Evolutionary conservation across 2,888 invertebrate species (phyloP), one percentile per base, ranked within the genome.

Genomic region (Papilio demoleus): DNA sequence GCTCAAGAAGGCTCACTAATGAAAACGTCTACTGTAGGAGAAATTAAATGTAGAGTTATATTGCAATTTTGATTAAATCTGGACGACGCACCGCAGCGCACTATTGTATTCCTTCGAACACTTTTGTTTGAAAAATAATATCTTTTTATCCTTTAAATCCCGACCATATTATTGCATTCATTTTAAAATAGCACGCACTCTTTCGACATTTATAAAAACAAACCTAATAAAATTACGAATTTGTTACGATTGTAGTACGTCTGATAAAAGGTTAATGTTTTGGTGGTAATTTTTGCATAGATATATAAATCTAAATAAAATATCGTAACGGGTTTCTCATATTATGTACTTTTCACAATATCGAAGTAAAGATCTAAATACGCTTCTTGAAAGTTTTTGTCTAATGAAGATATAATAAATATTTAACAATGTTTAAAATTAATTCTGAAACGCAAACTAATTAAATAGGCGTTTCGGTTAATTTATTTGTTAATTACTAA

Each of bases 31-130:
- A 27, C 53, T 53, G 31, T 8, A 53, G 27, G 14, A 61, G 38
- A 60, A 61, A 42, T 61, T 61, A 61, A 61, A 61, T 31, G 22
- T n/a, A n/a, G n/a, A 27, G 42, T 42, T 17, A 61, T 61, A 42
- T 42, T 61, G 42, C 61, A 24, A 42, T 61, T 61, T 61, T 61
- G 42, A 61, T 61, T 61, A 61, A 61, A 60, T 42, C 50, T 47
- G 47, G 62, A 63, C 59, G 62, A 38, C 47, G 64, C 64, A 36
- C 53, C 17, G 63, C 38, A 34, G 34, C 59, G 38, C 24, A 27
- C 4, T 27, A 50, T 24, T 24, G 0, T 17, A n/a, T 27, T 31
- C 53, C n/a, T 53, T 31, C 53, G n/a, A 53, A 27, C 31, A n/a
- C 5, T 27, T 27, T 53, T 53, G 31, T 53, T 27, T n/a, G 24